These are phyloP conservation scores for Mythimna ferrago DNA, from an alignment of 2,888 invertebrate genomes.

Conservation along the genomic window DNA sequence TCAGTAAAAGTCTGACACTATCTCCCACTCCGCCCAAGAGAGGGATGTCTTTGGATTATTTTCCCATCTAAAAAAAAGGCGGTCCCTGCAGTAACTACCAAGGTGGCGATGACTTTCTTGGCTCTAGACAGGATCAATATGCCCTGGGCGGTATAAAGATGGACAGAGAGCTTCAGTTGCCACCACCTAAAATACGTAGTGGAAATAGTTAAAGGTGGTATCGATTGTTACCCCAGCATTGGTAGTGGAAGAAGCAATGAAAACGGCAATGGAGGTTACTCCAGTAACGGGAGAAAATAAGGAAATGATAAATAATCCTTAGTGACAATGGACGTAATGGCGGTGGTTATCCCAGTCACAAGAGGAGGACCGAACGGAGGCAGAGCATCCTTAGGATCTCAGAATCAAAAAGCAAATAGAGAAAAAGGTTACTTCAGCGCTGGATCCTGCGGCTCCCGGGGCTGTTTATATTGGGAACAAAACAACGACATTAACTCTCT, in stretches of 20 bases:
- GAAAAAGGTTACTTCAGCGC: conserved; percentile 84
- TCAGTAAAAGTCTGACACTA: too few species aligned
- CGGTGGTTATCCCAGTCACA: too few species aligned
- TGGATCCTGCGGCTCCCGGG: conserved; percentile 82
- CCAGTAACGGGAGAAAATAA: not conserved
- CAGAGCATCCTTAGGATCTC: conserved; percentile 65
- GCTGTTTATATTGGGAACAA: conserved; percentile 74
- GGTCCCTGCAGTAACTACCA: conserved; percentile 66
- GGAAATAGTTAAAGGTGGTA: conserved; percentile 32
- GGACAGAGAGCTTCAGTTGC: too few species aligned
- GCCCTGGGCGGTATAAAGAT: too few species aligned
- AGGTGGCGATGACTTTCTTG: conserved; percentile 58
- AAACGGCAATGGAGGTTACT: conserved; percentile 44
- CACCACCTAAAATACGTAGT: too few species aligned
- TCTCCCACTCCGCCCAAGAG: too few species aligned
- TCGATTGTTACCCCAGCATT: conserved; percentile 59
- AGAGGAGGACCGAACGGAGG: conserved; percentile 65
- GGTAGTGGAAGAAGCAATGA: conserved; percentile 51
- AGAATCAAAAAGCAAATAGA: conserved; percentile 61
- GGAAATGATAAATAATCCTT: too few species aligned
- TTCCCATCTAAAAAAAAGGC: conserved; percentile 33
- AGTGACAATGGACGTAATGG: too few species aligned
- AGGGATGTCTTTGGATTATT: too few species aligned
- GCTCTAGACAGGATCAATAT: too few species aligned
- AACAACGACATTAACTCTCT: conserved; percentile 24